Conservation (phyloP, 2,888 invertebrate species). For the Leptopilina syphax region DNA sequence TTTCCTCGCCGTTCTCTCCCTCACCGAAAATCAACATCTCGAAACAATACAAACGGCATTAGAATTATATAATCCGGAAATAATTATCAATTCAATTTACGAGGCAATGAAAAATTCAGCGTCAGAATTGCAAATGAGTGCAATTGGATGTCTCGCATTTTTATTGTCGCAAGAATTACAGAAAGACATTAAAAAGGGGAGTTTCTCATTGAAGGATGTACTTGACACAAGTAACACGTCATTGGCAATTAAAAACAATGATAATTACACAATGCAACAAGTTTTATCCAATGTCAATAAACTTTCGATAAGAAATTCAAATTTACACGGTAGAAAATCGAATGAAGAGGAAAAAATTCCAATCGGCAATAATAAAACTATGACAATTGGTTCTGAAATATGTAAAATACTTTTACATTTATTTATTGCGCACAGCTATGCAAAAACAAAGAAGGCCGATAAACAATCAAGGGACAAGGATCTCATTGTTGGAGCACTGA, state of each 20-base stretch:
- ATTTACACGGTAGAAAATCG: constrained; percentile 32
- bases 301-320: constrained; percentile 58
- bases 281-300: constrained; percentile 62
- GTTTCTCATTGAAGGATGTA: constrained; percentile 53
- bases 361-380: constrained; percentile 10
- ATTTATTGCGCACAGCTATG: constrained; percentile 76
- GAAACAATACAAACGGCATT: constrained; percentile 68
- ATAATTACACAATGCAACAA: constrained; percentile 52
- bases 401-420: constrained; percentile 77
- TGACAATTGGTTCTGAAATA: constrained; percentile 75
- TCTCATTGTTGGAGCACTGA: constrained; percentile 74
- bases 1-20: constrained; percentile 74
- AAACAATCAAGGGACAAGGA: constrained; percentile 73
- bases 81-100: constrained; percentile 63
- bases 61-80: constrained; percentile 61
- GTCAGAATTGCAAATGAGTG: constrained; percentile 67
- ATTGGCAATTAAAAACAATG: constrained; percentile 46
- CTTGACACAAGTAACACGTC: constrained; percentile 59
- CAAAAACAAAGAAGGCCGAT: constrained; percentile 66
- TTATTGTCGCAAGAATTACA: constrained; percentile 70
- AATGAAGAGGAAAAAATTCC: constrained; percentile 30
- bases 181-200: constrained; percentile 55
- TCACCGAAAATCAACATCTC: constrained; percentile 68
- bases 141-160: constrained; percentile 68
- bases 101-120: constrained; percentile 63